Conservation (phyloP, 2,797 vertebrate genomes). For the Platalea minor region DNA sequence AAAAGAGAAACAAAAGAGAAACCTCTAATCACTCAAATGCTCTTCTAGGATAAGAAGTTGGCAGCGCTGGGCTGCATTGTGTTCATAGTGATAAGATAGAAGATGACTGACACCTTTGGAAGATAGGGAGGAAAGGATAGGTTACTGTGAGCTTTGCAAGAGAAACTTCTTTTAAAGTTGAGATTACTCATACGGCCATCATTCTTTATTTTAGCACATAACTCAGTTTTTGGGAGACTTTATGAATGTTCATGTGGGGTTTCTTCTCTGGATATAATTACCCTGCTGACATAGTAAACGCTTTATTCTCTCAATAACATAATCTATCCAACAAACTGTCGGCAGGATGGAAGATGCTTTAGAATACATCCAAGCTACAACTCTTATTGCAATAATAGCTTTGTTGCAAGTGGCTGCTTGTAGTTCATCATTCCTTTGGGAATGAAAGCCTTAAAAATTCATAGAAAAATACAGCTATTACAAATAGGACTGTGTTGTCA, state of each 20-base stretch:
- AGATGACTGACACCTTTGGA: neutral
- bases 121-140: neutral
- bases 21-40: neutral
- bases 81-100: neutral
- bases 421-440: neutral
- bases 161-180: neutral
- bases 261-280: neutral
- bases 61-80: neutral
- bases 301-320: conserved; percentile 1
- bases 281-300: conserved; percentile 2
- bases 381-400: neutral
- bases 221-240: neutral
- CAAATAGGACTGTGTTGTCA: neutral
- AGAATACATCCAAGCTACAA: neutral
- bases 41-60: neutral
- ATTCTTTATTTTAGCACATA: neutral
- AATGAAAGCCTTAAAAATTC: neutral
- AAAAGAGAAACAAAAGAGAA: neutral
- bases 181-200: neutral
- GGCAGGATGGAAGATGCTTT: neutral
- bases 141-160: neutral
- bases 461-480: neutral
- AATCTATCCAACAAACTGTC: neutral
- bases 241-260: neutral
- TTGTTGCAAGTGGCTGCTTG: neutral